Evolutionary conservation across 1,140 invertebrate genomes (phyloP), one percentile per base, ranked within the genome.

Genomic region (Colletes latitarsis): DNA sequence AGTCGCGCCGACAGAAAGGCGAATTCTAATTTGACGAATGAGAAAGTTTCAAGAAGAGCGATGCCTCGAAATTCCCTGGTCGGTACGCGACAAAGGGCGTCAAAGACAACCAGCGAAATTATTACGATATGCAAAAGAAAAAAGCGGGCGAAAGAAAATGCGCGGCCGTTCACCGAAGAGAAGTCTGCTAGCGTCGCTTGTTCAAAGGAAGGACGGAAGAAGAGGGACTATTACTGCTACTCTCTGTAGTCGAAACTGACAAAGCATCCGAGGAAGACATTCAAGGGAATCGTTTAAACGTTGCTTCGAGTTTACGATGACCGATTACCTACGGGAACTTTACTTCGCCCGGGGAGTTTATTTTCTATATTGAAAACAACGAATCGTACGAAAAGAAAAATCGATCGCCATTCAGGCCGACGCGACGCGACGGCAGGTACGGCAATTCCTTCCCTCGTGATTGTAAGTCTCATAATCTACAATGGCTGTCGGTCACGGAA

Each of bases 11-110:
- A 83, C 85, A 87, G 90, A 90, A 91, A 91, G 86, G 84, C 88
- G 82, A 89, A 85, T 90, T 90, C 87, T 89, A 88, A 89, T 91
- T 92, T 91, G 91, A 90, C 90, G 90, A 91, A 91, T 91, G 90
- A 91, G 87, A 88, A 92, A 92, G 88, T 91, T 91, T 91, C 88
- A 88, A 90, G 90, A 82, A 87, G 87, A 77, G 41, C 80, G 83
- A 57, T 82, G 55, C 71, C 66, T 86, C 77, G 82, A 41, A 84
- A 68, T 82, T 69, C 74, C 70, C 71, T 58, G 46, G 63, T 21
- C 53, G 57, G 46, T 30, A 67, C 79, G 78, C 80, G 77, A 84
- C 87, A 88, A 88, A 86, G 86, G 72, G 62, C 83, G 62, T 86
- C 85, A 86, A 86, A 86, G 84, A 62, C 75, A 60, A 43, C 52